Percentiles rank a stretch among this genome's conserved stretches.
phyloP scores from a whole-genome alignment of 2,113 vertebrate genomes.

The Montifringilla adamsi region DNA sequence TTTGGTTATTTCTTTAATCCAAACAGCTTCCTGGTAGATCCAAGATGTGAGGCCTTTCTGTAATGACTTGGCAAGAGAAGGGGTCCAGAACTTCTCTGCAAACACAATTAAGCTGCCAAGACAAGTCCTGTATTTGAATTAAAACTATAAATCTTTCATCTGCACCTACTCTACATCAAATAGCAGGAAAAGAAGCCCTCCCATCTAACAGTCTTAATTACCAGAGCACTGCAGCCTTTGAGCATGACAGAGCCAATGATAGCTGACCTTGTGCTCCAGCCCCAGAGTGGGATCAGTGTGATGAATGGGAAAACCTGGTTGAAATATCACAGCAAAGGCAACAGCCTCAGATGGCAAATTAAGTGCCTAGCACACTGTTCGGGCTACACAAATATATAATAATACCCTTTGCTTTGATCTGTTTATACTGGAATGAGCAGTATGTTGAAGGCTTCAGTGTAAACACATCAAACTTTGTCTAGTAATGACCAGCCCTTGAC shows the following conservation, averaged over 20 bases:
- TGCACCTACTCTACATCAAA: conserved; percentile 13
- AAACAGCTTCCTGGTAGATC: conserved; percentile 30
- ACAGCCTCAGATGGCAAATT: conserved; percentile 27
- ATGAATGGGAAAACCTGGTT: conserved; percentile 8
- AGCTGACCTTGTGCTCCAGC: conserved; percentile 38
- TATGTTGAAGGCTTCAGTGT: not conserved
- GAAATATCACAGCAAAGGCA: conserved; percentile 9
- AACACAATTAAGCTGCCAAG: conserved; percentile 61
- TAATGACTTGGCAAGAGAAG: conserved; percentile 37
- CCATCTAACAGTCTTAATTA: conserved; percentile 27
- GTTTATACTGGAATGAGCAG: not conserved
- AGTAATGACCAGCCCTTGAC: not conserved
- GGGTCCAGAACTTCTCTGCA: conserved; percentile 52
- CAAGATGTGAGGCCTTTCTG: conserved; percentile 28
- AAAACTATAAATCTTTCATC: conserved; percentile 54
- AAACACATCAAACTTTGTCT: not conserved
- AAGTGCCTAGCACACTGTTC: conserved; percentile 10
- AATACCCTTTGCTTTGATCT: not conserved
- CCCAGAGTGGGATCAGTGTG: not conserved
- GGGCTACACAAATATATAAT: conserved; percentile 21
- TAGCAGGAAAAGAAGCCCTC: conserved; percentile 37
- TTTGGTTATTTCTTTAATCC: conserved; percentile 32
- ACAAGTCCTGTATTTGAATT: conserved; percentile 44
- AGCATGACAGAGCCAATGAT: conserved; percentile 16
- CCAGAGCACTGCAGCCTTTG: conserved; percentile 2